These are phyloP conservation scores for Potamarius usumacintae DNA, from an alignment of 2,113 vertebrate genomes.

Conservation along the genomic window DNA sequence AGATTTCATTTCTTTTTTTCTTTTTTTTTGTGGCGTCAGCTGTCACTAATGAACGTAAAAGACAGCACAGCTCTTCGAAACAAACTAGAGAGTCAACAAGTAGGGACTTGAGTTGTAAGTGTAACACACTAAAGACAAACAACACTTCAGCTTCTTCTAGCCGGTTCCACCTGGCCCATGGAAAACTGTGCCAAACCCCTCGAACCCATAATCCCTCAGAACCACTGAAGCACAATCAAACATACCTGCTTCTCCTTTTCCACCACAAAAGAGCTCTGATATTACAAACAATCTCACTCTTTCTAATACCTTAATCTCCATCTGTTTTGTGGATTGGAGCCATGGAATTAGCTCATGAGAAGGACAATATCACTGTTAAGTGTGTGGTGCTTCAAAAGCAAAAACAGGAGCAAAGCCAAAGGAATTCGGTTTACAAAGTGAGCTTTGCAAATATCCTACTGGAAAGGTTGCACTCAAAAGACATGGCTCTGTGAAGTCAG, in stretches of 20 bases:
- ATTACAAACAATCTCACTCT: conserved; percentile 6
- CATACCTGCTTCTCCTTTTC: neutral
- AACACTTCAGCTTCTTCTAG: conserved; percentile 20
- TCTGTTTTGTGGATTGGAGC: conserved; percentile 63
- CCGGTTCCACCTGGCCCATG: neutral
- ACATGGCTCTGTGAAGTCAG: conserved; percentile 55
- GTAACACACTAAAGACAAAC: neutral
- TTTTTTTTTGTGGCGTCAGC: neutral
- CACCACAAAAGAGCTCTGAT: neutral
- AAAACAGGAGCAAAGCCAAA: conserved; percentile 43
- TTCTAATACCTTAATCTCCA: conserved; percentile 39
- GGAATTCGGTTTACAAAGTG: conserved; percentile 64
- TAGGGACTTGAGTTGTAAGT: neutral
- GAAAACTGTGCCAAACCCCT: conserved; percentile 15
- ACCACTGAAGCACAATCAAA: conserved; percentile 24
- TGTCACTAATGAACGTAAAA: neutral
- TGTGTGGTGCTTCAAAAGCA: conserved; percentile 39
- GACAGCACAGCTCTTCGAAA: neutral
- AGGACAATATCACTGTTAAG: conserved; percentile 47
- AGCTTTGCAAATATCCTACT: conserved; percentile 61
- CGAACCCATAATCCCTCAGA: conserved; percentile 31
- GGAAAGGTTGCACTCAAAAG: conserved; percentile 57
- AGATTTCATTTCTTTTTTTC: neutral
- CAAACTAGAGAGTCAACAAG: neutral
- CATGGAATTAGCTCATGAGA: conserved; percentile 55